Base-by-base conservation (phyloP, 2,113 vertebrate species). In the Callionymus lyra region DNA sequence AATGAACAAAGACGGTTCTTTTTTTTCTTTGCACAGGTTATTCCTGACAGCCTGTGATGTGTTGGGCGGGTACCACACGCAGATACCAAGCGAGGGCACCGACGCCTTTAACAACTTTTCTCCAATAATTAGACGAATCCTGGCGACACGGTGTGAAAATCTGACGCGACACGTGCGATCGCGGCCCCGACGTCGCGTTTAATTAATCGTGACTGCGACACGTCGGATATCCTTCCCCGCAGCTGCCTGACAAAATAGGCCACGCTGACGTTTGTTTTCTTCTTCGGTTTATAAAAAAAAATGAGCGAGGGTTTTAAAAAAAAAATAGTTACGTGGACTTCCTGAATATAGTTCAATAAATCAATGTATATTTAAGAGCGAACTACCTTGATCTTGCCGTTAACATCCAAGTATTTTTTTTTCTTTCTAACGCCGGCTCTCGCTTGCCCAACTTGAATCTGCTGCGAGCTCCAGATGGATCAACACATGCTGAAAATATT, bases 401-500 rank as follows among this genome's bases (percentile, higher is more conserved):
- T 39, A 79, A 64, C 68, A 53, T 44, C 45, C 51, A 48, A 71
- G 57, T 62, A 54, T 63, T 71, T 70, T 53, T 68, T 76, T 63
- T 71, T 70, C 55, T 68, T 76, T 74, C 56, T 76, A 69, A 68
- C 59, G 47, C 52, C n/a, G 48, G 54, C 80, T 77, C 77, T 78
- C 82, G 77, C 77, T 71, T 32, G 45, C 60, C 44, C 55, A 50
- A 63, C 77, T 76, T 80, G 70, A 77, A 81, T 74, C 70, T 51
- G 67, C 65, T 68, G 53, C 35, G 18, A 70, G 65, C 74, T 84
- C 81, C 84, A 85, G 84, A 85, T 86, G 84, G 84, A 83, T 81
- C 68, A 80, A 84, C 82, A 84, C 82, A 85, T 86, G 84, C 79
- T 82, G 76, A 69, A 83, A 81, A 76, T 76, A 77, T 72, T 68